These are phyloP conservation scores for Orchesella flavescens DNA, from an alignment of 2,888 invertebrate genomes.

Conservation along the genomic window DNA sequence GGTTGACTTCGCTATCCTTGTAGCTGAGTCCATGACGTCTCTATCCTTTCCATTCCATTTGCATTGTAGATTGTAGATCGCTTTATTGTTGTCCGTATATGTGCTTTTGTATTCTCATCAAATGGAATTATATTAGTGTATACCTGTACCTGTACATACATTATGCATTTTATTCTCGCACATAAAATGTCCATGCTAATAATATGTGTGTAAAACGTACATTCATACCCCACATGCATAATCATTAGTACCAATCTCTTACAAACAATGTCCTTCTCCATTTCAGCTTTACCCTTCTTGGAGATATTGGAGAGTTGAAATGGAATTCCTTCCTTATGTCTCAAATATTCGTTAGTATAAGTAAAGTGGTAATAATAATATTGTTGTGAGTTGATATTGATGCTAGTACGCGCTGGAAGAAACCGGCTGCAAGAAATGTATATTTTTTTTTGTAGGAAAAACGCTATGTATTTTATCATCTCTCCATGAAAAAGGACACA, in stretches of 20 bases:
- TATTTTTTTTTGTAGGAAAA: no score
- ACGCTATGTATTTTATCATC: no score
- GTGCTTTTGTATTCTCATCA: background rate
- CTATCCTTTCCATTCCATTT: conserved; percentile 51
- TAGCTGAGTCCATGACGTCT: conserved; percentile 47
- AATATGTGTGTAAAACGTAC: background rate
- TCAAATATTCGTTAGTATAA: background rate
- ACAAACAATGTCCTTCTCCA: background rate
- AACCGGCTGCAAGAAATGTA: conserved; percentile 34
- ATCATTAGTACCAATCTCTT: background rate
- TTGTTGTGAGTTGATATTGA: background rate
- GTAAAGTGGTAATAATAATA: background rate
- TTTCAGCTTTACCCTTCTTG: background rate
- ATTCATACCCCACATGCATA: background rate
- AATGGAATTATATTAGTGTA: no score
- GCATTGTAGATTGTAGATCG: conserved; percentile 56
- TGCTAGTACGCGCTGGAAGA: conserved; percentile 54
- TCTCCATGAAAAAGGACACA: no score
- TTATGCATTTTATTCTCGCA: no score
- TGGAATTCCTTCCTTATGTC: background rate
- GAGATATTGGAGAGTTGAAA: background rate
- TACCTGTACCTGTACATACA: no score
- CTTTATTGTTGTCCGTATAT: conserved; percentile 37
- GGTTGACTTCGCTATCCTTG: conserved; percentile 48
- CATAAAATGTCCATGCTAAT: background rate